A percentile compares a stretch with the other conserved stretches of the same genome.
Conservation (phyloP, 2,113 vertebrate genomes). For the Bungarus multicinctus region DNA sequence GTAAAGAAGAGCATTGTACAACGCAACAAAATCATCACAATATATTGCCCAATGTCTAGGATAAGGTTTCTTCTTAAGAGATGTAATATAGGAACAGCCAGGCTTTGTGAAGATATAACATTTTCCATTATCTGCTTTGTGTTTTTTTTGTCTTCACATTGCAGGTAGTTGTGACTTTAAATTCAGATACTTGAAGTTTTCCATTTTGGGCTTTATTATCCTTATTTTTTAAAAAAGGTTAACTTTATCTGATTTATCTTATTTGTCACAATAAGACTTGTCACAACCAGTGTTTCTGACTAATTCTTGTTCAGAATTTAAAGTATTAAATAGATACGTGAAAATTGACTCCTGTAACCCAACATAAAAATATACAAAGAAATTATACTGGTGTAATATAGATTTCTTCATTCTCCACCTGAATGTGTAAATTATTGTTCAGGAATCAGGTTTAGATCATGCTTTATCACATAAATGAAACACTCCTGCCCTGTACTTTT, state of each 20-base stretch:
- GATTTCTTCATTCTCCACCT: background rate
- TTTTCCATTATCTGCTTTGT: background rate
- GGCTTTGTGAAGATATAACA: background rate
- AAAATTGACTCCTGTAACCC: background rate
- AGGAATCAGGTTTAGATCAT: background rate
- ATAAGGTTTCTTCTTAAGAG: conserved; percentile 3
- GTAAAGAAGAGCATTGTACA: background rate
- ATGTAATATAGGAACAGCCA: conserved; percentile 13
- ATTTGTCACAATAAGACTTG: accelerated
- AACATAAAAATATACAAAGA: background rate
- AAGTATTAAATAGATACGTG: background rate
- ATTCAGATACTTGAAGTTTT: background rate
- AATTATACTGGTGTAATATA: background rate
- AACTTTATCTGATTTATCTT: background rate
- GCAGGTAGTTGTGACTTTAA: background rate
- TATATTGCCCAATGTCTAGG: conserved; percentile 22
- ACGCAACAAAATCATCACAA: background rate
- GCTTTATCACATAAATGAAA: background rate
- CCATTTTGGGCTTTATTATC: background rate
- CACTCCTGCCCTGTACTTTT: background rate
- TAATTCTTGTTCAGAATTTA: background rate
- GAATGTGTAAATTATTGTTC: background rate
- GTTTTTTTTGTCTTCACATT: background rate
- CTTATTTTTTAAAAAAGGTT: background rate
- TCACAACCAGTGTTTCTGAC: background rate